Conservation (phyloP, 2,797 vertebrate species). For the Sylvia borin region DNA sequence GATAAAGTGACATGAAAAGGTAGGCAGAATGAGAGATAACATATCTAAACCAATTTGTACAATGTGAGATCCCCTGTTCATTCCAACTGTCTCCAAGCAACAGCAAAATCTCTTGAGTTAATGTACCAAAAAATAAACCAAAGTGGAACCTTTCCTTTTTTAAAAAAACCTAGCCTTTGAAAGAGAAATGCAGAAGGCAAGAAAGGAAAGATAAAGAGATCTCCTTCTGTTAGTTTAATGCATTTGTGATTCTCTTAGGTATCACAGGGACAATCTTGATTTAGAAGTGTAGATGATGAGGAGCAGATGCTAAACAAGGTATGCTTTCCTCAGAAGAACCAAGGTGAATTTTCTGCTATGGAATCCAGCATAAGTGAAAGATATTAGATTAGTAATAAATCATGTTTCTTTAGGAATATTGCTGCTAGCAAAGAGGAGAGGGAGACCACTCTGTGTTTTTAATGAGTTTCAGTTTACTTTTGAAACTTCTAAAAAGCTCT, state of each 20-base stretch:
- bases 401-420: background rate
- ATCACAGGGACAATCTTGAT: conserved; percentile 33
- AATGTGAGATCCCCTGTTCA: background rate
- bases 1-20: background rate
- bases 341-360: background rate
- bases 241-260: conserved; percentile 8
- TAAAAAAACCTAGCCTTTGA: background rate
- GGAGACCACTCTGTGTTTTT: background rate
- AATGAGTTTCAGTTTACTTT: conserved; percentile 46
- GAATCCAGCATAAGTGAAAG: conserved; percentile 7
- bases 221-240: conserved; percentile 32
- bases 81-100: conserved; percentile 11
- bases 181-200: background rate
- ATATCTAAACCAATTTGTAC: background rate
- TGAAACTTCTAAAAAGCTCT: conserved; percentile 38
- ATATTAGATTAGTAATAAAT: conserved; percentile 14
- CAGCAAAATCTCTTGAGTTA: conserved; percentile 28
- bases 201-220: conserved; percentile 20
- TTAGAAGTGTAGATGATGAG: conserved; percentile 17
- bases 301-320: background rate
- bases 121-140: conserved; percentile 36
- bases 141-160: background rate
- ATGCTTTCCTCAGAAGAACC: background rate
- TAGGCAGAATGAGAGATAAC: background rate
- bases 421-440: background rate